Conservation (phyloP, 2,797 vertebrate species). For the Melanotaenia pygmaea region DNA sequence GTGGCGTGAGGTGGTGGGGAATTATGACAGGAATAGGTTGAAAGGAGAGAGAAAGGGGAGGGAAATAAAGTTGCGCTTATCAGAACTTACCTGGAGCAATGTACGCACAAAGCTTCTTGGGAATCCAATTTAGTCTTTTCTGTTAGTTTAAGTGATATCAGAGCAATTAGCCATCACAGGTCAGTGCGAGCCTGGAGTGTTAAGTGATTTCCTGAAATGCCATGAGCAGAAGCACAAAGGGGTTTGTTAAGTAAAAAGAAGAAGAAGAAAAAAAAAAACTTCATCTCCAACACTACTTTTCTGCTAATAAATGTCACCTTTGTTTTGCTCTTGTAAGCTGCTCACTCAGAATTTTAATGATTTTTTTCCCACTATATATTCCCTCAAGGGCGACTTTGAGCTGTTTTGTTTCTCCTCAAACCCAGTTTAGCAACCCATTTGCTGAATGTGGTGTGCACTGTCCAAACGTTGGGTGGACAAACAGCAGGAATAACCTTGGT, state of each 20-base stretch:
- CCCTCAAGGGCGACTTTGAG: slow-evolving; percentile 57
- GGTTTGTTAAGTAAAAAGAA: slow-evolving; percentile 22
- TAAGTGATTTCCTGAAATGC: slow-evolving; percentile 76
- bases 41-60: slow-evolving; percentile 54
- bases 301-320: slow-evolving; percentile 63
- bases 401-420: slow-evolving; percentile 11
- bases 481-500: slow-evolving; percentile 36
- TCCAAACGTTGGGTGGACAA: slow-evolving; percentile 1
- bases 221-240: slow-evolving; percentile 16
- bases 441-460: neutral
- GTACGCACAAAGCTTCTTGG: slow-evolving; percentile 68
- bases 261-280: slow-evolving; percentile 17
- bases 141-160: slow-evolving; percentile 80
- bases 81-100: slow-evolving; percentile 74
- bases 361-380: slow-evolving; percentile 45
- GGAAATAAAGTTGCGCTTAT: slow-evolving; percentile 82
- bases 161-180: slow-evolving; percentile 79
- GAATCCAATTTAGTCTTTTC: slow-evolving; percentile 77
- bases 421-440: slow-evolving; percentile 34
- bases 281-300: neutral
- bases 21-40: slow-evolving; percentile 69
- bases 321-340: slow-evolving; percentile 55
- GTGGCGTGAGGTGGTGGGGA: slow-evolving; percentile 29
- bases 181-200: slow-evolving; percentile 61
- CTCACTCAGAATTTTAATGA: slow-evolving; percentile 57